Conservation (phyloP, 2,113 vertebrate genomes). For the Maccullochella peelii region DNA sequence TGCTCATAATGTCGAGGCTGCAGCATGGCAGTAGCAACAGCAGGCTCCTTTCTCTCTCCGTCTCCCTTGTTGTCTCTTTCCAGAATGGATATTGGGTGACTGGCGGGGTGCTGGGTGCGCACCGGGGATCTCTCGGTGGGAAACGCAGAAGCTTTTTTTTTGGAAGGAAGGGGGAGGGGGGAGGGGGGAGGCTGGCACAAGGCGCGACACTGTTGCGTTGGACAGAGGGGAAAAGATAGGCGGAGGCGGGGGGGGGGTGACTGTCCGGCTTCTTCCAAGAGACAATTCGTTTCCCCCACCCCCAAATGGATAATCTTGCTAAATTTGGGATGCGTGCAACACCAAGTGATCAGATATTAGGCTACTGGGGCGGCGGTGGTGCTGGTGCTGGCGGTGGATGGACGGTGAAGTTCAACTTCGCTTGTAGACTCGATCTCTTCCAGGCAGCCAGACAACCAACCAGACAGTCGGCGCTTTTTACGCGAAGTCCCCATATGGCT, state of each 20-base stretch:
- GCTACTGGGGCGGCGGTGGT: slow-evolving; percentile 65
- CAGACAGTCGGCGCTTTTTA: slow-evolving; percentile 57
- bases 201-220: slow-evolving; percentile 78
- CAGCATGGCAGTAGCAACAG: slow-evolving; percentile 49
- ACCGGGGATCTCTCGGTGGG: slow-evolving; percentile 57
- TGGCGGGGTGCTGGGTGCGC: slow-evolving; percentile 60
- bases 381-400: slow-evolving; percentile 51
- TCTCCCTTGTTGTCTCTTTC: slow-evolving; percentile 24
- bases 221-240: slow-evolving; percentile 51
- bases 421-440: slow-evolving; percentile 58
- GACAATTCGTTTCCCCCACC: slow-evolving; percentile 57
- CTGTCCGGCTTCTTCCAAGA: slow-evolving; percentile 71
- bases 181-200: slow-evolving; percentile 56
- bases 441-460: slow-evolving; percentile 55
- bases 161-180: slow-evolving; percentile 21
- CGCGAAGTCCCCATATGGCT: slow-evolving; percentile 42
- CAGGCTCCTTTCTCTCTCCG: slow-evolving; percentile 6
- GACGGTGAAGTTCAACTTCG: slow-evolving; percentile 79
- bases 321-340: slow-evolving; percentile 71
- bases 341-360: slow-evolving; percentile 58
- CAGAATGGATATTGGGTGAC: slow-evolving; percentile 65
- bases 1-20: slow-evolving; percentile 58
- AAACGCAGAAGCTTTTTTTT: slow-evolving; percentile 44
- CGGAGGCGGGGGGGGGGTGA: neutral
- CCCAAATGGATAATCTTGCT: slow-evolving; percentile 78